A percentile compares a stretch with the other conserved stretches of the same genome.
phyloP scores from a whole-genome alignment of 2,888 invertebrate genomes.

The Xestia rhomboidea region DNA sequence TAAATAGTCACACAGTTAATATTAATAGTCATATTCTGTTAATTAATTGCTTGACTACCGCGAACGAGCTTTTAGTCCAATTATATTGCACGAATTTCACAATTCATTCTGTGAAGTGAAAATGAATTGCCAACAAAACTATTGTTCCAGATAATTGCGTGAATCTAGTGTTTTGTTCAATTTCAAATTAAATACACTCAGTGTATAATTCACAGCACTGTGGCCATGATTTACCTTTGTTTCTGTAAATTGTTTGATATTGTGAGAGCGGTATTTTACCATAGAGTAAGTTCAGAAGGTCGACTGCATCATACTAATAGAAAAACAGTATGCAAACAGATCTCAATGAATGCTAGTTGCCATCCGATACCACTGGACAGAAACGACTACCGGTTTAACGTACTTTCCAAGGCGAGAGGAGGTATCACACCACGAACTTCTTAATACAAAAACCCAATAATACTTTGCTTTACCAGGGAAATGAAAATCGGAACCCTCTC shows the following conservation, averaged over 20 bases:
- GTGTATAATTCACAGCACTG: constrained; percentile 41
- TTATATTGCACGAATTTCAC: constrained; percentile 54
- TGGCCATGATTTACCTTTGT: constrained; percentile 37
- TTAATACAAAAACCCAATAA: neutral
- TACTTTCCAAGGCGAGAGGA: accelerated
- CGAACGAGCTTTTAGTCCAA: constrained; percentile 33
- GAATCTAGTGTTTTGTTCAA: constrained; percentile 62
- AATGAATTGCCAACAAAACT: constrained; percentile 61
- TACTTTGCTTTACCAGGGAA: neutral
- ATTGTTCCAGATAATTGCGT: constrained; percentile 70
- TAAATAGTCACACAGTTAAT: constrained; percentile 23
- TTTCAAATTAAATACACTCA: constrained; percentile 43
- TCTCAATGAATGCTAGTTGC: neutral
- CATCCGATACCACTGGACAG: neutral
- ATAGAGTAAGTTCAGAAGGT: neutral
- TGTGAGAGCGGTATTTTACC: constrained; percentile 21
- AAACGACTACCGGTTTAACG: neutral
- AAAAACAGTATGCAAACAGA: neutral
- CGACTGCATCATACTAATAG: neutral
- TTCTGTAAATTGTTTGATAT: constrained; percentile 36
- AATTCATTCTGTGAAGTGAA: constrained; percentile 65
- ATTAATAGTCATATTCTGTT: constrained; percentile 19
- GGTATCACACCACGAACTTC: neutral
- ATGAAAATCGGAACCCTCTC: neutral
- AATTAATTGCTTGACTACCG: constrained; percentile 35